Evolutionary conservation across 2,888 invertebrate species (phyloP).

Genomic region (Abscondita cerata): DNA sequence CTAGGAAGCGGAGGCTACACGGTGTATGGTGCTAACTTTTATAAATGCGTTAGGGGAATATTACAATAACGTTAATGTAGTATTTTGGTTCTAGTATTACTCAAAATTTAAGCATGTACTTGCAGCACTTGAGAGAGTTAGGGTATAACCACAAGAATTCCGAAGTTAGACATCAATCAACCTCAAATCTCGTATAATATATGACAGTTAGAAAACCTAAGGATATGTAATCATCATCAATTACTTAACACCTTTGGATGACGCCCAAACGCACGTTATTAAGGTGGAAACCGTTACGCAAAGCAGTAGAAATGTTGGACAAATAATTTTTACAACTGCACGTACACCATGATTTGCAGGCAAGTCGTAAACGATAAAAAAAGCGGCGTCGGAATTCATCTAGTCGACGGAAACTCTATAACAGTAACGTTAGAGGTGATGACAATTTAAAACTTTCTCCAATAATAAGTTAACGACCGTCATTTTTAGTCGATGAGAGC

Average conservation of each 20-base stretch:
- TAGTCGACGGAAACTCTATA: slow-evolving; percentile 74
- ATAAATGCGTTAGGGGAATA: slow-evolving; percentile 56
- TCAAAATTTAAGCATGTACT: slow-evolving; percentile 32
- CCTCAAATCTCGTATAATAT: slow-evolving; percentile 76
- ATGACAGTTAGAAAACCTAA: slow-evolving; percentile 78
- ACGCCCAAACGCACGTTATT: slow-evolving; percentile 61
- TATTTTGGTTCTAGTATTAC: not conserved
- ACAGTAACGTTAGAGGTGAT: slow-evolving; percentile 57
- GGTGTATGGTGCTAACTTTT: slow-evolving; percentile 57
- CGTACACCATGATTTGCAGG: slow-evolving; percentile 80
- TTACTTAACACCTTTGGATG: slow-evolving; percentile 77
- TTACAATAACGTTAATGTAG: slow-evolving; percentile 45
- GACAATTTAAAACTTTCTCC: too few relatives aligned
- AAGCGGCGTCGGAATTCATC: slow-evolving; percentile 75
- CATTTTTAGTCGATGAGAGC: slow-evolving; percentile 61
- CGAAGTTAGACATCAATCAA: slow-evolving; percentile 73
- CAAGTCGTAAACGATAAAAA: slow-evolving; percentile 80
- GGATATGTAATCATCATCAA: slow-evolving; percentile 82
- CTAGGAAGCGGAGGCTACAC: slow-evolving; percentile 67
- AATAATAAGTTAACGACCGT: too few relatives aligned
- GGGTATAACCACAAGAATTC: slow-evolving; percentile 67
- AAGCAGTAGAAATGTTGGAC: slow-evolving; percentile 62
- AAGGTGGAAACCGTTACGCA: slow-evolving; percentile 61
- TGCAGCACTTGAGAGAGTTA: slow-evolving; percentile 69
- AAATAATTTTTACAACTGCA: slow-evolving; percentile 80